Conservation (phyloP, 1,140 invertebrate genomes). For the Hypsibius dujardini region DNA sequence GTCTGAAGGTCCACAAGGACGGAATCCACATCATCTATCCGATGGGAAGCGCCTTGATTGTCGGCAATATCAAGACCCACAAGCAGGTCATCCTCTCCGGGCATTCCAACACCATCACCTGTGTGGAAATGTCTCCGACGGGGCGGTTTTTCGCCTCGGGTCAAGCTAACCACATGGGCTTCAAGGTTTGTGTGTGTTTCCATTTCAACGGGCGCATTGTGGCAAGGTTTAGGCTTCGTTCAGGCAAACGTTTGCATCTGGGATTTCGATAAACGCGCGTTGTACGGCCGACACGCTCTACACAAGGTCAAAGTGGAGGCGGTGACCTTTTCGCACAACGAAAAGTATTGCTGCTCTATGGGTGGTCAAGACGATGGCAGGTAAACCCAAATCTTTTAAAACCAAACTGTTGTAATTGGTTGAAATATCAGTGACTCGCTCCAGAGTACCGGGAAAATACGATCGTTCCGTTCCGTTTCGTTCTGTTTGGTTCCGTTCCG, state of each 20-base stretch:
- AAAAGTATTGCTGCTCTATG: conserved; percentile 58
- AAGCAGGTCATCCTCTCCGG: conserved; percentile 58
- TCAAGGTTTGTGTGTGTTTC: conserved; percentile 43
- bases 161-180: conserved; percentile 71
- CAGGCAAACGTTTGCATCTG: conserved; percentile 64
- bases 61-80: conserved; percentile 51
- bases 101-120: conserved; percentile 62
- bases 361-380: conserved; percentile 72
- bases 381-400: conserved; percentile 30
- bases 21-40: conserved; percentile 57
- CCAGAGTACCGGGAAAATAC: too few relatives aligned
- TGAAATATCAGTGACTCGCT: too few relatives aligned
- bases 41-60: conserved; percentile 61
- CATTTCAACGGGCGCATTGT: background rate
- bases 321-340: conserved; percentile 57
- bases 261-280: conserved; percentile 49
- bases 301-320: conserved; percentile 69
- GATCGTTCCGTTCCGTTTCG: too few relatives aligned
- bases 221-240: conserved; percentile 18
- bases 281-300: conserved; percentile 49
- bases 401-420: too few relatives aligned
- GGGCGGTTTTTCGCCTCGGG: conserved; percentile 68
- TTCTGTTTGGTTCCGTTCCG: background rate
- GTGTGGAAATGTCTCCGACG: conserved; percentile 53
- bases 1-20: conserved; percentile 57